Evolutionary conservation across 2,113 vertebrate species (phyloP), one percentile per base, ranked within the genome.

Genomic region (Entomyzon cyanotis): DNA sequence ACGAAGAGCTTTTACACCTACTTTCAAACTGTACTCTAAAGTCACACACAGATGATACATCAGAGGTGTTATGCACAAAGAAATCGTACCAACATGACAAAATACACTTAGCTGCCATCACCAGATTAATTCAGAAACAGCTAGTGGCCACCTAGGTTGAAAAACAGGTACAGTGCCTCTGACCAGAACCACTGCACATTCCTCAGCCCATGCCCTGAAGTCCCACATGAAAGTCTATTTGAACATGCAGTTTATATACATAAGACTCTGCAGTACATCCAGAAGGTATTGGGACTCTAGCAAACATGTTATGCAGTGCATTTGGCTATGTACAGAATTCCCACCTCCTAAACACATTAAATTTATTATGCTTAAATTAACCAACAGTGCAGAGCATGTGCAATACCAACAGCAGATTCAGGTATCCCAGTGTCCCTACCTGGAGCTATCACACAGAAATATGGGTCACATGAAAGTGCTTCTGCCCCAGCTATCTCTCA

Each of bases 181-280:
- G 56, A 71, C 21, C 27, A 59, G 69, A 84, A 68, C 14, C 10
- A 12, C 24, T 35, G 19, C 10, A 7, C 3, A 4, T 46, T 84
- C 53, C 44, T 71, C 78, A 84, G 52, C 22, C 47, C 22, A 2
- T 30, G 23, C 4, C 28, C 42, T 0, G 0, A 89, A 60, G 14
- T 16, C 23, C 50, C 64, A 55, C 16, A 31, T 39, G 16, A n/a
- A 92, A 71, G 30, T n/a, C 33, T 8, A 39, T 55, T 89, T 81
- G 37, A 81, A 75, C 10, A 27, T 25, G 5, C 5, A 41, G 22
- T 56, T 90, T 62, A 55, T 46, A 25, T 23, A 25, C 3, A 5
- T 8, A 33, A 58, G 16, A 27, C 33, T 59, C 17, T 30, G 62
- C 22, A 82, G 16, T 15, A 42, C 5, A 33, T 53, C 18, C 82